These are phyloP conservation scores for Enteromius anoplus DNA, from an alignment of 2,797 vertebrate genomes.

Conservation along the genomic window DNA sequence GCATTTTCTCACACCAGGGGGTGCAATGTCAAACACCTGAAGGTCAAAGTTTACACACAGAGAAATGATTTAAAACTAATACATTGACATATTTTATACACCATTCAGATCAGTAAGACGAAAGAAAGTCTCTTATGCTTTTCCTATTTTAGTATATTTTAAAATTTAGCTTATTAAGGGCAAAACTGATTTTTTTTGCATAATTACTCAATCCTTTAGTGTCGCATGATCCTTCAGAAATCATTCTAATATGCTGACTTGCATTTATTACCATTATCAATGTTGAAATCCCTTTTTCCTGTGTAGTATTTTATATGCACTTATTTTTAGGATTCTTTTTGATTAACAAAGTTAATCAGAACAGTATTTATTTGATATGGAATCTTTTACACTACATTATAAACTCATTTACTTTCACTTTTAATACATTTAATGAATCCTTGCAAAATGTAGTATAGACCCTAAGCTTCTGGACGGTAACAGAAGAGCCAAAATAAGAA, in stretches of 20 bases:
- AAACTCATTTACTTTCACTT: neutral
- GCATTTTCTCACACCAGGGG: conserved; percentile 89
- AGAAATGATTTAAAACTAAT: neutral
- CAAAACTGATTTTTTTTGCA: neutral
- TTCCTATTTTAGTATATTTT: neutral
- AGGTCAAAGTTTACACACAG: neutral
- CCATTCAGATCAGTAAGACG: neutral
- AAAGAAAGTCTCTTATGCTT: neutral
- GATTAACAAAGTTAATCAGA: neutral
- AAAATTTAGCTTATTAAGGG: neutral
- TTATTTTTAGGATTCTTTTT: neutral
- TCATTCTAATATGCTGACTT: neutral
- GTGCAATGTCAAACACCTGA: conserved; percentile 90
- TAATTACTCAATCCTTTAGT: too few relatives aligned
- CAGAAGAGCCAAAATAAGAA: neutral
- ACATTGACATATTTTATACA: neutral
- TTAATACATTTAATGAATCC: neutral
- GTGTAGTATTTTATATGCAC: neutral
- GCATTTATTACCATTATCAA: neutral
- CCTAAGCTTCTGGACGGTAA: neutral
- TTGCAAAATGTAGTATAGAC: neutral
- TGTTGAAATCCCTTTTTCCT: neutral
- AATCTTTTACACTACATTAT: neutral
- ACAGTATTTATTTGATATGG: neutral
- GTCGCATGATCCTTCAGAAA: neutral